These are phyloP conservation scores for Tilapia sparmanii DNA, from an alignment of 2,113 vertebrate genomes.

Conservation along the genomic window DNA sequence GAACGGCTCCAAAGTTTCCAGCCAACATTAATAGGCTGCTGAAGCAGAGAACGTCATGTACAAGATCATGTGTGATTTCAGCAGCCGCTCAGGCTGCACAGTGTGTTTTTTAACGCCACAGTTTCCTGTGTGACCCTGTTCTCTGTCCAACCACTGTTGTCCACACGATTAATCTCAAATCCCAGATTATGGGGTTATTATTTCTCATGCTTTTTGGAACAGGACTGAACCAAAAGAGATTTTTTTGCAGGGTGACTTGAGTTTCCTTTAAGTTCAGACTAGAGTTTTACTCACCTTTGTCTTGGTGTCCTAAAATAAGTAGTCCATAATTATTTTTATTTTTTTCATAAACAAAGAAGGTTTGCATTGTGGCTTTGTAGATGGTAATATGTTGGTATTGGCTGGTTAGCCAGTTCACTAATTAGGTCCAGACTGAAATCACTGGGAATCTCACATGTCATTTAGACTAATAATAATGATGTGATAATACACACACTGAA, in stretches of 20 bases:
- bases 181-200: conserved; percentile 49
- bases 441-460: not conserved
- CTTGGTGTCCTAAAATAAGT: not conserved
- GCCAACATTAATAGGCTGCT: conserved; percentile 6
- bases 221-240: not conserved
- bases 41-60: not conserved
- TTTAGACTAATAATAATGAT: not conserved
- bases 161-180: conserved; percentile 40
- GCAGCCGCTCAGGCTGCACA: not conserved
- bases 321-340: not conserved
- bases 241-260: not conserved
- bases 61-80: conserved; percentile 7
- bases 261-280: not conserved
- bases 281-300: not conserved
- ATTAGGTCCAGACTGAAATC: not conserved
- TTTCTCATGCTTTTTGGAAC: conserved; percentile 1
- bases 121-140: conserved; percentile 34
- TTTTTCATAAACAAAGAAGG: not conserved
- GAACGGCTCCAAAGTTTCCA: not conserved
- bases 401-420: not conserved
- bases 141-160: conserved; percentile 1
- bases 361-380: not conserved
- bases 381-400: not conserved
- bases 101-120: conserved; percentile 10
- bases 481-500: not conserved